A percentile compares a stretch with the other conserved stretches of the same genome.
Conservation (phyloP, 2,888 invertebrate species). For the Oeneis ivallda region DNA sequence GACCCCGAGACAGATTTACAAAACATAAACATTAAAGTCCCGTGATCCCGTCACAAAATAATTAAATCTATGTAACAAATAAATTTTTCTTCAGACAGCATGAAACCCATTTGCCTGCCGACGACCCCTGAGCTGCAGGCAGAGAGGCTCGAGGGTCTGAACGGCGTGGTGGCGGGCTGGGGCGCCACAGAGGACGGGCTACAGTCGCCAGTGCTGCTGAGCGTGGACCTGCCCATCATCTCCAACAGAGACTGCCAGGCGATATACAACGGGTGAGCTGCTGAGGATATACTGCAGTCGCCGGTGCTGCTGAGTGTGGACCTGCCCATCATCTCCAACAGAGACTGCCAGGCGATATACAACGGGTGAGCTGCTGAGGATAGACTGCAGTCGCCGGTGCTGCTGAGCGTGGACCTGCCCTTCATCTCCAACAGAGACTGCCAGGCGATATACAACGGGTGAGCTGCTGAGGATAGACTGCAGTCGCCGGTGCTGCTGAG, state of each 20-base stretch:
- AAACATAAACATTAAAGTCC: too few relatives aligned
- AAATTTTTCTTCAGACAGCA: constrained; percentile 52
- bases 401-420: too few relatives aligned
- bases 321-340: background rate
- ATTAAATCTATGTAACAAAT: too few relatives aligned
- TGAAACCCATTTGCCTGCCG: constrained; percentile 79
- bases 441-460: constrained; percentile 55
- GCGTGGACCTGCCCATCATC: constrained; percentile 63
- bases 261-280: constrained; percentile 55
- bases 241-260: constrained; percentile 51
- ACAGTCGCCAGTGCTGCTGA: constrained; percentile 68
- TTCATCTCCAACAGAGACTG: too few relatives aligned
- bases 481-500: too few relatives aligned
- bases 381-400: constrained; percentile 38
- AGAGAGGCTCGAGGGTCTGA: constrained; percentile 49
- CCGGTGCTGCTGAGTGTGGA: background rate
- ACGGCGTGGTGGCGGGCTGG: constrained; percentile 80
- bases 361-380: background rate
- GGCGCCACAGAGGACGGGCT: constrained; percentile 76
- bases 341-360: background rate
- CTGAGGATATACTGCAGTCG: too few relatives aligned
- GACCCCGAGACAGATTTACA: too few relatives aligned
- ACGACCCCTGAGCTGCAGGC: constrained; percentile 51
- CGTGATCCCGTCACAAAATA: too few relatives aligned
- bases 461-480: constrained; percentile 14